Evolutionary conservation across 2,113 vertebrate species (phyloP).

Genomic region (Catharus fuscescens): DNA sequence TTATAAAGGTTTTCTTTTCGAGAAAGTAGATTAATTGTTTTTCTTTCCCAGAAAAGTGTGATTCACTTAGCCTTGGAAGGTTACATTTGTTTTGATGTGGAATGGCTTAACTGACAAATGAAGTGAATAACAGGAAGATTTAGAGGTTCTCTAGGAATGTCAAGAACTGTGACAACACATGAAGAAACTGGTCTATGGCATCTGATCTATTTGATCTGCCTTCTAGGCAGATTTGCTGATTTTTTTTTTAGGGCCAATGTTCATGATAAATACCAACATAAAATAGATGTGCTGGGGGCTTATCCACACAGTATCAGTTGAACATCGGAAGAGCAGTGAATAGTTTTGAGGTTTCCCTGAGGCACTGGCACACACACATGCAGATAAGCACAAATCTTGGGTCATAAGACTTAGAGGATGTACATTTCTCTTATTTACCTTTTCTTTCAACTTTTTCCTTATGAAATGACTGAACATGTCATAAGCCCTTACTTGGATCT

Average conservation of each 20-base stretch:
- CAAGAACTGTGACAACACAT: not conserved
- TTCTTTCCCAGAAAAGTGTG: not conserved
- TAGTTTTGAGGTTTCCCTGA: not conserved
- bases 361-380: not conserved
- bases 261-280: not conserved
- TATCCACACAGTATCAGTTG: not conserved
- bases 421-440: not conserved
- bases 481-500: not conserved
- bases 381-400: not conserved
- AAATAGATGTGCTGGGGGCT: not conserved
- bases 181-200: not conserved
- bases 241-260: not conserved
- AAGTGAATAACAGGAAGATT: not conserved
- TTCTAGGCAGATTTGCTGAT: not conserved
- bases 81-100: not conserved
- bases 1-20: not conserved
- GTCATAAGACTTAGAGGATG: not conserved
- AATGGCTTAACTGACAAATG: not conserved
- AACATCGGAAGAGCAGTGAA: not conserved
- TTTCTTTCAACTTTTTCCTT: not conserved
- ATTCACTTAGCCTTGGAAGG: not conserved
- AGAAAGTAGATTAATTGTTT: not conserved
- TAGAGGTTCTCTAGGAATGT: not conserved
- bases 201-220: not conserved
- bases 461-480: not conserved